A percentile compares a stretch with the other conserved stretches of the same genome.
phyloP scores from a whole-genome alignment of 2,888 invertebrate species.

The Eristalinus aeneus region DNA sequence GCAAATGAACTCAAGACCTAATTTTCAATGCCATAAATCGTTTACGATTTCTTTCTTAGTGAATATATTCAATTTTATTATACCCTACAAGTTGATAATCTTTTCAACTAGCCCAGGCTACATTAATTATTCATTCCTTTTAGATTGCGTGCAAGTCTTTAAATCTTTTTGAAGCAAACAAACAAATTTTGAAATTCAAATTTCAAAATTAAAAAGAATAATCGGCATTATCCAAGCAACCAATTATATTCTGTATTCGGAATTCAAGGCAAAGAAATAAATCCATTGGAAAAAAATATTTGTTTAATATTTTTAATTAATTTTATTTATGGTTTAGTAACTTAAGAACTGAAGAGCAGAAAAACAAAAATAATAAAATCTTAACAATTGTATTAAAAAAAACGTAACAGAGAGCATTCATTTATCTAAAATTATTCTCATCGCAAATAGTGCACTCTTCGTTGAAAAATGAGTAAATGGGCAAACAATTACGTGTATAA shows the following conservation, averaged over 20 bases:
- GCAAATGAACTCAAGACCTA: too few species aligned
- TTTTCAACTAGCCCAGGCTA: too few species aligned
- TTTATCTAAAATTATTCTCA: slow-evolving; percentile 48
- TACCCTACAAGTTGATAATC: too few species aligned
- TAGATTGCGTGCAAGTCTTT: too few species aligned
- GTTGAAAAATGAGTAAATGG: slow-evolving; percentile 6
- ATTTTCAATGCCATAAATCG: too few species aligned
- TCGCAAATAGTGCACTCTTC: slow-evolving; percentile 21
- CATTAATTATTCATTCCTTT: too few species aligned
- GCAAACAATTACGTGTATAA: background rate
- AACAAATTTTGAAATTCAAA: too few species aligned
- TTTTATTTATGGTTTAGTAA: slow-evolving; percentile 54
- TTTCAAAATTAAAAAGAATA: background rate
- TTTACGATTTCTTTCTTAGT: too few species aligned
- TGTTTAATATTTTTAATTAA: slow-evolving; percentile 1
- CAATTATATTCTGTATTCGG: background rate
- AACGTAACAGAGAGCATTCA: slow-evolving; percentile 34
- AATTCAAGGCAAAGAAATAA: background rate
- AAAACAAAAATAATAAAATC: slow-evolving; percentile 42
- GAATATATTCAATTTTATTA: too few species aligned
- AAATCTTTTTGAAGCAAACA: too few species aligned
- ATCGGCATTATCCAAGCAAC: background rate
- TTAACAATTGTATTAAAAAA: slow-evolving; percentile 38
- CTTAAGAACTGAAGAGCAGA: slow-evolving; percentile 37
- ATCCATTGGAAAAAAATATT: background rate